Base-by-base conservation (phyloP, 2,797 vertebrate genomes). In the Melanitta fusca region DNA sequence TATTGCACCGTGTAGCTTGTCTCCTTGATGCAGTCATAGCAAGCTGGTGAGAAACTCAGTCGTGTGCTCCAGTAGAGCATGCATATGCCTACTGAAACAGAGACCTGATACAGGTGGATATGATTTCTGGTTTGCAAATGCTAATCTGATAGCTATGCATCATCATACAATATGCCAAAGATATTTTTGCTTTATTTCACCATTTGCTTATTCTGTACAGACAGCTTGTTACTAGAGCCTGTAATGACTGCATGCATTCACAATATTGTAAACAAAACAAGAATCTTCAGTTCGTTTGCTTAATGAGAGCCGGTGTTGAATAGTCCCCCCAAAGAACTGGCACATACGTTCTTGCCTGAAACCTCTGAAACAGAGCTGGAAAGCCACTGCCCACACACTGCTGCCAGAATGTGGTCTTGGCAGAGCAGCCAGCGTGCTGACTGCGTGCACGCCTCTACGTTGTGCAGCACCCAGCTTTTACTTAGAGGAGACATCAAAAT, bases 401-500 rank as follows among this genome's bases (percentile, higher is more conserved):
- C 25, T 19, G 57, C 38, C 61, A 79, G 72, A 53, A 20, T 1
- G 28, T 45, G 36, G 69, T 25, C 72, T 45, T 62, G 54, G 60
- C 61, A 70, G 57, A 41, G 36, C 45, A 5, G 2, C 18, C 14
- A 71, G 36, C 4, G 30, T 1, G 2, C 2, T 36, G 71, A 25
- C 36, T 53, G 79, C 11, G 0, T 1, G 3, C 1, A 1, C 41
- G 12, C 25, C 54, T 80, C 51, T 27, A 0, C 27, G 34, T 28
- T 43, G 65, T 45, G 41, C 66, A 34, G 1, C 32, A 8, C 1
- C 0, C 0, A 28, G 5, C 45, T 47, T 47, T 47, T 47, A 22
- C 45, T 47, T 47, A 47, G 47, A 47, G 47, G 6, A 47, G 47
- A 47, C 47, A 47, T 47, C 47, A 47, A 47, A 47, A 47, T 47